Conservation (phyloP, 1,140 invertebrate species). For the Dendroctonus valens region DNA sequence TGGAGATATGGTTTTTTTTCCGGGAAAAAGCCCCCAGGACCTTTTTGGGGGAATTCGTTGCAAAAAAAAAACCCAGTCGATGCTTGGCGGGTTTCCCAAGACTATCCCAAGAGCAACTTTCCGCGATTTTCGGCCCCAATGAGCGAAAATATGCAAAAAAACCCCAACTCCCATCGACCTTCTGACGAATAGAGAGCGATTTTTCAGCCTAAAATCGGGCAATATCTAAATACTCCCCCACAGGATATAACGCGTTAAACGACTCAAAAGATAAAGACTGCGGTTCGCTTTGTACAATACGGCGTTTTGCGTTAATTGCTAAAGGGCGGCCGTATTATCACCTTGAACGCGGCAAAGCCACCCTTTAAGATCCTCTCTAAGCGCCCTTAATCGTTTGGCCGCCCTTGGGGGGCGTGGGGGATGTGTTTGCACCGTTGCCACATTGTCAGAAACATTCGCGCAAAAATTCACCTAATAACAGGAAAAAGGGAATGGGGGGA, state of each 20-base stretch:
- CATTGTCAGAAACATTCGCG: background rate
- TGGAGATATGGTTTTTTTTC: too few species aligned
- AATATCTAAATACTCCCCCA: background rate
- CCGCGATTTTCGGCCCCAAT: too few species aligned
- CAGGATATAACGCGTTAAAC: slow-evolving; percentile 3
- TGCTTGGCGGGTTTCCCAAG: too few species aligned
- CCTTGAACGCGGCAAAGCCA: slow-evolving; percentile 16
- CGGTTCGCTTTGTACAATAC: slow-evolving; percentile 16
- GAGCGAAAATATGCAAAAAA: too few species aligned
- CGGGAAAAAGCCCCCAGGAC: too few species aligned
- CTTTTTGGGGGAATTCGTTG: too few species aligned
- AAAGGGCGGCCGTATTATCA: slow-evolving; percentile 15
- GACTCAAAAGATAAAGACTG: background rate
- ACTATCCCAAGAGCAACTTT: too few species aligned
- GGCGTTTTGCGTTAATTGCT: slow-evolving; percentile 6
- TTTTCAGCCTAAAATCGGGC: background rate
- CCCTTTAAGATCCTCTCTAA: slow-evolving; percentile 6
- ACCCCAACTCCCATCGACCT: background rate
- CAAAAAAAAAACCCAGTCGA: too few species aligned
- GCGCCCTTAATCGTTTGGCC: slow-evolving; percentile 2
- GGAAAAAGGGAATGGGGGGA: background rate
- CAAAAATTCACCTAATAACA: background rate
- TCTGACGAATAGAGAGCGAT: background rate
- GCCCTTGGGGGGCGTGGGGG: too few species aligned
- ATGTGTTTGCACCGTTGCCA: slow-evolving; percentile 4